A percentile compares a stretch with the other conserved stretches of the same genome.
Conservation (phyloP, 2,797 vertebrate species). For the Rhinophrynus dorsalis region DNA sequence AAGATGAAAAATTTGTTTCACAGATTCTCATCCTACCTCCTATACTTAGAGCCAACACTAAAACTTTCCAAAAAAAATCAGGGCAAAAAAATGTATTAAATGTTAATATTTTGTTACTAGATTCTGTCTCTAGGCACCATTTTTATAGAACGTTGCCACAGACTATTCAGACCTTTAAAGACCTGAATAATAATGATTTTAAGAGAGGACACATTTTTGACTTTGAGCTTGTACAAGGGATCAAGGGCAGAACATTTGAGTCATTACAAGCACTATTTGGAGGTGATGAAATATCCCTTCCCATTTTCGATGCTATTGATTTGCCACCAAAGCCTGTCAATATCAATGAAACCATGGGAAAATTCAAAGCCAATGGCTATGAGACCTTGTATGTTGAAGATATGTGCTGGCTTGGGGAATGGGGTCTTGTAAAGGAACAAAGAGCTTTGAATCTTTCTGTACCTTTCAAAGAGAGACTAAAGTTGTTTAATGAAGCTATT, state of each 20-base stretch:
- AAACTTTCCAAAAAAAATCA: background rate
- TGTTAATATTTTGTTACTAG: conserved; percentile 49
- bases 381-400: conserved; percentile 50
- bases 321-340: conserved; percentile 17
- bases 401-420: conserved; percentile 48
- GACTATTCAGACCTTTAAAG: conserved; percentile 36
- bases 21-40: conserved; percentile 51
- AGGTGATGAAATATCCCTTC: conserved; percentile 10
- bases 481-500: conserved; percentile 39
- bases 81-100: conserved; percentile 11
- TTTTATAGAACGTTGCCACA: conserved; percentile 48
- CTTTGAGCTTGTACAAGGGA: conserved; percentile 49
- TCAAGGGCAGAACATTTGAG: conserved; percentile 46
- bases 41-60: background rate
- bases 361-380: conserved; percentile 42
- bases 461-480: conserved; percentile 27
- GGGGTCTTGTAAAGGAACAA: conserved; percentile 51
- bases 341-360: conserved; percentile 36
- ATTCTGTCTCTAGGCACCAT: conserved; percentile 51
- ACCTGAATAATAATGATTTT: conserved; percentile 36
- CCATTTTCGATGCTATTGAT: conserved; percentile 9
- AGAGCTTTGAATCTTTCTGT: conserved; percentile 35
- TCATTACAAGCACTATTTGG: conserved; percentile 49
- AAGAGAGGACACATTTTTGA: conserved; percentile 43
- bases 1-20: conserved; percentile 5